Percentiles rank a stretch among this genome's conserved stretches.
Conservation (phyloP, 2,797 vertebrate genomes). For the Falco cherrug region DNA sequence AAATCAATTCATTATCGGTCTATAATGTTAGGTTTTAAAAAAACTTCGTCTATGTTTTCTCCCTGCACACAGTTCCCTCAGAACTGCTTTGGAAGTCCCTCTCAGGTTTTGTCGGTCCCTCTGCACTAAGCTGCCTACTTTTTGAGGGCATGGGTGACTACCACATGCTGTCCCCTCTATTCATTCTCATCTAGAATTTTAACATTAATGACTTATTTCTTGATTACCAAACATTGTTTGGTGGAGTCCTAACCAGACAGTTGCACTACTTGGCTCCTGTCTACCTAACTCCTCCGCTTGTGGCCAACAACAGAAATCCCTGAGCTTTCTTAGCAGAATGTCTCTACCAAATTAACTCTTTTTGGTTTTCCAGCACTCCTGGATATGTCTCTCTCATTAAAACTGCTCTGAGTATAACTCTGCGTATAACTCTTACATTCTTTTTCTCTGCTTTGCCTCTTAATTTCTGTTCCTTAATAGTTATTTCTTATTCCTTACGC, state of each 20-base stretch:
- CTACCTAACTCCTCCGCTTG: background rate
- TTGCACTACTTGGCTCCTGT: background rate
- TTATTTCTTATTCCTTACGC: background rate
- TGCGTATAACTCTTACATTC: background rate
- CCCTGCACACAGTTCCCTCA: background rate
- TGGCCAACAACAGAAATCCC: background rate
- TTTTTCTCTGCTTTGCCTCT: background rate
- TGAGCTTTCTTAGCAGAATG: background rate
- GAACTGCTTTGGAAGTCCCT: background rate
- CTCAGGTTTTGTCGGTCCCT: background rate
- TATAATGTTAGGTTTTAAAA: rapidly evolving
- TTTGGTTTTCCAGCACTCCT: background rate
- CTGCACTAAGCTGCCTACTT: background rate
- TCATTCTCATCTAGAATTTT: background rate
- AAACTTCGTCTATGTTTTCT: background rate
- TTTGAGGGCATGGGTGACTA: background rate
- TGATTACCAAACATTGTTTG: background rate
- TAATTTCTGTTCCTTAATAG: background rate
- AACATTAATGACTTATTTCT: background rate
- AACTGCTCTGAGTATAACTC: background rate
- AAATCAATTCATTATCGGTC: background rate
- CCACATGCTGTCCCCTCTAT: background rate
- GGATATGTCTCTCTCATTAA: background rate
- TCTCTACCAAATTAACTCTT: background rate
- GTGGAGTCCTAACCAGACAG: background rate